These are phyloP conservation scores for Neodon shergylaensis DNA, from an alignment of 2,113 vertebrate genomes.

Conservation along the genomic window DNA sequence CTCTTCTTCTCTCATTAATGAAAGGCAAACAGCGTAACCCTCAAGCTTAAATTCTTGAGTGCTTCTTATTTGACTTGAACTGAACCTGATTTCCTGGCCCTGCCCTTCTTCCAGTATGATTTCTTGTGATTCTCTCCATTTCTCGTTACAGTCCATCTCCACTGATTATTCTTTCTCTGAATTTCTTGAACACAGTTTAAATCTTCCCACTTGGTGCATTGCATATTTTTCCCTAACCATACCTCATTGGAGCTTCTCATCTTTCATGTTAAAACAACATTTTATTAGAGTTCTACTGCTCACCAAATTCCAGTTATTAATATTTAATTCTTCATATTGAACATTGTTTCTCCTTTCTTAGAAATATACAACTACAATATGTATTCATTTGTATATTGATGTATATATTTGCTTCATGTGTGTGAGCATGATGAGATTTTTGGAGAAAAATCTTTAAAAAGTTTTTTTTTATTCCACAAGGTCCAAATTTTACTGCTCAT, in stretches of 20 bases:
- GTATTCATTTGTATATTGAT: not conserved
- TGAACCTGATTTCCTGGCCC: not conserved
- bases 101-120: not conserved
- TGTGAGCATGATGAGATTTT: not conserved
- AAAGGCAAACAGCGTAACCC: not conserved
- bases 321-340: not conserved
- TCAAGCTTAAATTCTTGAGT: not conserved
- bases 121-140: not conserved
- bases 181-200: not conserved
- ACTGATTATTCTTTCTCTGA: not conserved
- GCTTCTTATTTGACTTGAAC: not conserved
- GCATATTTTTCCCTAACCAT: not conserved
- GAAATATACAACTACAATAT: not conserved
- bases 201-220: not conserved
- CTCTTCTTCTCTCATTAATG: not conserved
- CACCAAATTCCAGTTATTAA: not conserved
- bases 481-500: not conserved
- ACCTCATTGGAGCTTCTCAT: not conserved
- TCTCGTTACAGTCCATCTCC: not conserved
- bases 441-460: not conserved
- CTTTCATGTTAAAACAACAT: not conserved
- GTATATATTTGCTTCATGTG: not conserved
- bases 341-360: not conserved
- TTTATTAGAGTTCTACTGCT: not conserved
- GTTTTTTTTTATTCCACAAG: not conserved